Base-by-base conservation (phyloP, 1,140 invertebrate species). In the Metopolophium dirhodum region DNA sequence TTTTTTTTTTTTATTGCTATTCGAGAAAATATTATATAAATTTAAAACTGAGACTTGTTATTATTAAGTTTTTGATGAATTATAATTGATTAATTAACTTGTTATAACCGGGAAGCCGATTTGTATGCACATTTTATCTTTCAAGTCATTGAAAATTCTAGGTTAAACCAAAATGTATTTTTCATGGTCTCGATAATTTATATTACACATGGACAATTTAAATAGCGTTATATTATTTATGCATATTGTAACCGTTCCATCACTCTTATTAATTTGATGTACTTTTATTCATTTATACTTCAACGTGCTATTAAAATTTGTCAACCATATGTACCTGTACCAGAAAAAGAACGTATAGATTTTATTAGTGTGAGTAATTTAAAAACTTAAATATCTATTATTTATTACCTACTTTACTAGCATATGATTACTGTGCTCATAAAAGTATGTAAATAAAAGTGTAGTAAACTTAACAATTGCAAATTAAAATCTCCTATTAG, bases 91-190 rank as follows among this genome's bases (percentile, higher is more conserved):
- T n/a, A 77, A 77, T 77, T 77, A 18, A 77, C 30, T 18, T 77
- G 61, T 77, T 77, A 68, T 68, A 77, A 77, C 30, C 23, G 61
- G 18, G 3, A 77, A 77, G 30, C 30, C 61, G 30, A 77, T 77
- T 77, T 77, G n/a, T 77, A 77, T 77, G 30, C 30, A 77, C 61
- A 77, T n/a, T 77, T 77, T 77, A n/a, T 77, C 18, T 77, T 77
- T 77, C 14, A 6, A 77, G 61, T 77, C 61, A 77, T 77, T 77
- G 61, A 77, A 77, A 77, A 77, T 77, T 77, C 61, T 77, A 77
- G 61, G 61, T 77, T 77, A 77, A 61, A 77, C 61, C n/a, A 77
- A 77, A 77, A 77, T 77, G 30, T n/a, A 77, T 77, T n/a, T 77
- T 77, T 77, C 61, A 77, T 77, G 61, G 61, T 77, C 61, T 77